These are phyloP conservation scores for Leptatherina wallacei DNA, from an alignment of 2,797 vertebrate genomes.

Conservation along the genomic window DNA sequence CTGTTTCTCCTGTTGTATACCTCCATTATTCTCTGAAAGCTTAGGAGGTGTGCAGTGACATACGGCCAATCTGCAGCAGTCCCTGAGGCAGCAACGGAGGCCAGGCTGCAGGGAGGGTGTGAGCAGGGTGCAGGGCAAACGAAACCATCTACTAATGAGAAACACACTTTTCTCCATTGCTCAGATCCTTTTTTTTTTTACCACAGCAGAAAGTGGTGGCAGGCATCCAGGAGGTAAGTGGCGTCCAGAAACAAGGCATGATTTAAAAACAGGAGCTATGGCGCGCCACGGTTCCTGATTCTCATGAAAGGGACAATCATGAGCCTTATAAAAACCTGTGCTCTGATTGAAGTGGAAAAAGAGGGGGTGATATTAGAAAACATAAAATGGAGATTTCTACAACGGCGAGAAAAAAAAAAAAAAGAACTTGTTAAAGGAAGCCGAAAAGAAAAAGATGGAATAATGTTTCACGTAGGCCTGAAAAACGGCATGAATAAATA, in stretches of 20 bases:
- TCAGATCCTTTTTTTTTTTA: constrained; percentile 57
- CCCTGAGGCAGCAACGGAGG: constrained; percentile 49
- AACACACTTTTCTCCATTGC: constrained; percentile 77
- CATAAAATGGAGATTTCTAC: constrained; percentile 2
- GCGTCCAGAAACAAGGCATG: constrained; percentile 57
- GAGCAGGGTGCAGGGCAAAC: constrained; percentile 58
- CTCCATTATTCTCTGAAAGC: constrained; percentile 39
- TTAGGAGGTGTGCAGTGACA: constrained; percentile 58
- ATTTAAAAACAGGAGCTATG: constrained; percentile 71
- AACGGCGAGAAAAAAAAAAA: background rate
- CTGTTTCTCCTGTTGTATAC: constrained; percentile 43
- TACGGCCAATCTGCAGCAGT: constrained; percentile 65
- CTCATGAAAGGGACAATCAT: constrained; percentile 59
- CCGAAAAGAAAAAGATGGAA: constrained; percentile 1
- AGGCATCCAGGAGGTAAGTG: constrained; percentile 57
- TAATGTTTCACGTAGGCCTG: background rate
- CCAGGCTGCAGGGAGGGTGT: constrained; percentile 54
- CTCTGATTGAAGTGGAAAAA: constrained; percentile 5
- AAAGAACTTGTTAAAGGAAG: constrained; percentile 3
- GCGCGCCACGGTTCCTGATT: constrained; percentile 37
- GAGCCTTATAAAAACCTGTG: constrained; percentile 44
- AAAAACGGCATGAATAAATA: background rate
- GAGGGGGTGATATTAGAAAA: background rate
- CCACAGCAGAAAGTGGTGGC: constrained; percentile 60
- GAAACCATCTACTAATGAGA: constrained; percentile 79